These are phyloP conservation scores for Drosophila busckii DNA, from an alignment of 1,140 invertebrate species.

Conservation along the genomic window DNA sequence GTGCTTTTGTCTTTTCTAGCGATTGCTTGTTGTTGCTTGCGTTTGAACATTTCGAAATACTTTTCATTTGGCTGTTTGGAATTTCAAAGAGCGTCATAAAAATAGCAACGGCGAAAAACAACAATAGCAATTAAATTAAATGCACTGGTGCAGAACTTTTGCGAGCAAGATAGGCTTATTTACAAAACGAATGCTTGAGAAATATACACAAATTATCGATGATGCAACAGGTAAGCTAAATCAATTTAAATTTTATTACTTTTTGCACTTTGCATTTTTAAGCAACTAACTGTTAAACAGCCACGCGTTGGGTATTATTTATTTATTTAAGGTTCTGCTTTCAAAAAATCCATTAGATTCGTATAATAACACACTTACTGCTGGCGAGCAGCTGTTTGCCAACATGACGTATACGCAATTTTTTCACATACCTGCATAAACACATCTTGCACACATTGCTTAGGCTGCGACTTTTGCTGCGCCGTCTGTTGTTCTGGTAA, in stretches of 20 bases:
- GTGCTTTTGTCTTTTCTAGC: too few species aligned
- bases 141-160: too few species aligned
- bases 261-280: too few species aligned
- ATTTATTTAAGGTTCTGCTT: not conserved
- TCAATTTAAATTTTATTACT: too few species aligned
- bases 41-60: not conserved
- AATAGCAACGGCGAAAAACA: slow-evolving; percentile 3
- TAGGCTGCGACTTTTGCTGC: slow-evolving; percentile 68
- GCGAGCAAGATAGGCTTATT: too few species aligned
- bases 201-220: too few species aligned
- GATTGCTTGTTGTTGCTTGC: too few species aligned
- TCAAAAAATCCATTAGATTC: not conserved
- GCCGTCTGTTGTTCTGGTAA: slow-evolving; percentile 71
- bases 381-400: slow-evolving; percentile 9
- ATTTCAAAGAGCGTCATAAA: slow-evolving; percentile 22
- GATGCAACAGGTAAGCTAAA: too few species aligned
- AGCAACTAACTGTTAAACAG: too few species aligned
- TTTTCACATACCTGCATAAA: slow-evolving; percentile 63
- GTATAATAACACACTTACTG: not conserved
- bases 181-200: too few species aligned
- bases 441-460: slow-evolving; percentile 70
- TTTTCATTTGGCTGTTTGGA: not conserved
- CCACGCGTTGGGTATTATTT: too few species aligned
- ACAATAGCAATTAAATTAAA: too few species aligned
- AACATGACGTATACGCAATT: slow-evolving; percentile 46